A percentile compares a stretch with the other conserved stretches of the same genome.
phyloP scores from a whole-genome alignment of 2,797 vertebrate genomes.

The Tokudaia tokunoshimensis region DNA sequence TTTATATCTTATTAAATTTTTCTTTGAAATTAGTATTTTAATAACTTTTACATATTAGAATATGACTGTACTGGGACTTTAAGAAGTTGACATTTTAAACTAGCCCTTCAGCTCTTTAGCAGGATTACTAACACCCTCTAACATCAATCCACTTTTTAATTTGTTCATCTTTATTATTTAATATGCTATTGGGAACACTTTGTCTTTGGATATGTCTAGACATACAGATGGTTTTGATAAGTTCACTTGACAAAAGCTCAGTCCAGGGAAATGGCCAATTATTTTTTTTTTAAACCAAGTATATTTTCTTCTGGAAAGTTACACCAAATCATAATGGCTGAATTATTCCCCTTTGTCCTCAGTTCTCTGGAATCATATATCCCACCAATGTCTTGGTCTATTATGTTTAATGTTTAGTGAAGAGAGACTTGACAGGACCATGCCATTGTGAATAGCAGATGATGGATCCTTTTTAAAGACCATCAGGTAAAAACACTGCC shows the following conservation, averaged over 20 bases:
- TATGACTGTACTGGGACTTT: background rate
- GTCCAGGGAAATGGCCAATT: constrained; percentile 69
- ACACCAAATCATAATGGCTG: constrained; percentile 46
- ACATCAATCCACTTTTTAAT: constrained; percentile 67
- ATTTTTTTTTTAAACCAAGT: constrained; percentile 50
- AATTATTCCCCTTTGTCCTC: constrained; percentile 44
- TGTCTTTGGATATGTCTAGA: constrained; percentile 73
- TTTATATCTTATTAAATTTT: constrained; percentile 18
- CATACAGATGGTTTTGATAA: constrained; percentile 78
- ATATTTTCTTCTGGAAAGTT: constrained; percentile 67
- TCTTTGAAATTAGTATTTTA: constrained; percentile 68
- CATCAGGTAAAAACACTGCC: background rate
- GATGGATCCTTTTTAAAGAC: background rate
- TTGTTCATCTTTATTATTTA: constrained; percentile 71
- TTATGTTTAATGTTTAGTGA: background rate
- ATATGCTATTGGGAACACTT: constrained; percentile 56
- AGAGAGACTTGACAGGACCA: background rate
- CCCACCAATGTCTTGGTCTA: background rate
- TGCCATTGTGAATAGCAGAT: background rate
- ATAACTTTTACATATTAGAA: constrained; percentile 61
- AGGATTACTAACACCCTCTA: constrained; percentile 55
- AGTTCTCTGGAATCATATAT: background rate
- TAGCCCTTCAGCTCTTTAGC: constrained; percentile 46
- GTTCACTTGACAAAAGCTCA: constrained; percentile 57
- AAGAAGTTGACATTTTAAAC: constrained; percentile 66